phyloP scores from a whole-genome alignment of 2,888 invertebrate species.

The Entomobrya proxima region DNA sequence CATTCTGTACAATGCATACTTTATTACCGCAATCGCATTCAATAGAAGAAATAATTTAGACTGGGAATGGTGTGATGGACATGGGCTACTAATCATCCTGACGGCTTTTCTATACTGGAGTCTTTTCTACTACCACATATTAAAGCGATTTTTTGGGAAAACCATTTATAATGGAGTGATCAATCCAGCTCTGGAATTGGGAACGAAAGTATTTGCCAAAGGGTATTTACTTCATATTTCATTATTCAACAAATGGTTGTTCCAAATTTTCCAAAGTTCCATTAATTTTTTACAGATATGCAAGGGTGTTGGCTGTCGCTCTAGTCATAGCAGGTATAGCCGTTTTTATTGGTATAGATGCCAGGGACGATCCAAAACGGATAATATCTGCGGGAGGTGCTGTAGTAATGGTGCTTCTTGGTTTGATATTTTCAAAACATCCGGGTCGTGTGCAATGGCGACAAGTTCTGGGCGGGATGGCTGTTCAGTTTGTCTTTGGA shows the following conservation, averaged over 20 bases:
- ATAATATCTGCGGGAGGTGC: conserved; percentile 85
- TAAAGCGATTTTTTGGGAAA: conserved; percentile 81
- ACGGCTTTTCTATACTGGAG: conserved; percentile 81
- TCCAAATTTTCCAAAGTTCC: too few species aligned
- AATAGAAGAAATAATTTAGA: conserved; percentile 48
- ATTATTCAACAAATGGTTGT: too few species aligned
- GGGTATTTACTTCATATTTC: conserved; percentile 4
- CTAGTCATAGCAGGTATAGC: conserved; percentile 78
- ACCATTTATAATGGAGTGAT: conserved; percentile 19
- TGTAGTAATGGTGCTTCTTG: conserved; percentile 81
- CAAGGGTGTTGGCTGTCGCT: background rate
- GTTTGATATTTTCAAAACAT: conserved; percentile 83
- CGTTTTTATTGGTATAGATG: conserved; percentile 83
- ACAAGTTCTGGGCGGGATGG: conserved; percentile 87
- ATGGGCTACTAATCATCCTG: conserved; percentile 85
- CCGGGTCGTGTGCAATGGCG: conserved; percentile 84
- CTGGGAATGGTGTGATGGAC: conserved; percentile 82
- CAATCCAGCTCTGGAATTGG: background rate
- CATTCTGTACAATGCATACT: conserved; percentile 70
- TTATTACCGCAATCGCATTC: conserved; percentile 66
- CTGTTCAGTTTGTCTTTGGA: conserved; percentile 90
- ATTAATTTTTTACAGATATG: conserved; percentile 55
- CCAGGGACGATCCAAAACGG: conserved; percentile 80
- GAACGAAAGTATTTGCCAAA: conserved; percentile 5
- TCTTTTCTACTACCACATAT: conserved; percentile 82